These are phyloP conservation scores for Sipunculus nudus DNA, from an alignment of 2,888 invertebrate species.

Conservation along the genomic window DNA sequence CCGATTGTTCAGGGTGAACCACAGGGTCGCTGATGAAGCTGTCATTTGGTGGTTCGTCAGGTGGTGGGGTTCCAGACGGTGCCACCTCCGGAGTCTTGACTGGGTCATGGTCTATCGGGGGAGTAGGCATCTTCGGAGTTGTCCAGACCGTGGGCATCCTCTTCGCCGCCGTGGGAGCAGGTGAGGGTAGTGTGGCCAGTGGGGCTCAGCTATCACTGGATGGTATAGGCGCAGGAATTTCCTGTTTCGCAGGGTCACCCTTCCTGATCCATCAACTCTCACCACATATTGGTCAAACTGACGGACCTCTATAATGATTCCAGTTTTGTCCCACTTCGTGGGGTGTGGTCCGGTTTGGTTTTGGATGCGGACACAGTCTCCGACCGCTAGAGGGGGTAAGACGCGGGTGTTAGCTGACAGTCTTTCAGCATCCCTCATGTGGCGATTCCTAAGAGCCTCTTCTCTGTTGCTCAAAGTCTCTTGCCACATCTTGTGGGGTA, in stretches of 20 bases:
- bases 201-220: conserved; percentile 4
- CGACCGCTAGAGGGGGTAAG: conserved; percentile 29
- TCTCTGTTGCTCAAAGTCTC: conserved; percentile 32
- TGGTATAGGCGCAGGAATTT: conserved; percentile 30
- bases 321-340: conserved; percentile 46
- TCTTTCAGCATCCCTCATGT: conserved; percentile 36
- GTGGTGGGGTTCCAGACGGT: no score
- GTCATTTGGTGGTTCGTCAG: no score
- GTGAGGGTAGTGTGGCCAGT: no score
- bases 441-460: conserved; percentile 41
- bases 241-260: conserved; percentile 31
- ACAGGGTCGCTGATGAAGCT: no score
- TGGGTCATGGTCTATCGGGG: no score
- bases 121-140: no score
- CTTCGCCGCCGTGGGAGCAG: no score
- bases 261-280: conserved; percentile 33
- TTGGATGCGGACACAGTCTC: conserved; percentile 39
- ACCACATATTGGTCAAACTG: conserved; percentile 37
- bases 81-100: no score
- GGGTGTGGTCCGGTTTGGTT: conserved; percentile 43
- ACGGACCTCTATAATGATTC: conserved; percentile 39
- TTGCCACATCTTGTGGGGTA: conserved; percentile 28
- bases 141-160: no score
- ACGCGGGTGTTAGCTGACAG: conserved; percentile 36
- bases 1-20: no score